Base-by-base conservation (phyloP, 2,113 vertebrate genomes). In the Hucho hucho region DNA sequence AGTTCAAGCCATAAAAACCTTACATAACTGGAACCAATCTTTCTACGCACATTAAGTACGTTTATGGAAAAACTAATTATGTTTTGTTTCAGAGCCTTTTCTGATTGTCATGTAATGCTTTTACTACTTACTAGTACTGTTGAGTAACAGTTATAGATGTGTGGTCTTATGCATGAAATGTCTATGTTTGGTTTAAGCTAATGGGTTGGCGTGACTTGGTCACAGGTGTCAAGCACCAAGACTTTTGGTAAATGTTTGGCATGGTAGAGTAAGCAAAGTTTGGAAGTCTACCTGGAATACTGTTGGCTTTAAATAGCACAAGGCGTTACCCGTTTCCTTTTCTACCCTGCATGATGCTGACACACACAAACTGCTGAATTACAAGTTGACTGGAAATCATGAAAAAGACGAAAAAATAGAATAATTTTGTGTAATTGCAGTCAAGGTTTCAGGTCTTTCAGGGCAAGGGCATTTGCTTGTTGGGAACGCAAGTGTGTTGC, bases 321-420 rank as follows among this genome's bases (percentile, higher is more conserved):
- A 87, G 91, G 91, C 80, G 85, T 87, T 71, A 63, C 79, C 86
- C 74, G 61, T 85, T 92, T 92, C 87, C 90, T 84, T 71, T 2
- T 24, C 64, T 69, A 61, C 73, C 83, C 70, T 75, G 71, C 79
- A 83, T 76, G 81, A 90, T 87, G 81, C 90, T 87, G 86, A 89
- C 87, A 88, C 87, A 88, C 81, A 83, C 61, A 64, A 84, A 82
- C 86, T 87, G 84, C 90, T 89, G 90, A 92, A 91, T 88, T 91
- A 87, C 81, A 90, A 89, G 84, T 87, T 91, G 81, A 90, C 88
- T 91, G 93, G 92, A 93, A 93, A 93, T 91, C 88, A 87, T 92
- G 89, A 93, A 85, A 84, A 77, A 80, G 79, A 83, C 6, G 81
- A 90, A 85, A 87, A 91, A 90, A 89, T 84, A 86, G 83, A 86